phyloP scores from a whole-genome alignment of 2,888 invertebrate genomes.

The Anaspis maculata region DNA sequence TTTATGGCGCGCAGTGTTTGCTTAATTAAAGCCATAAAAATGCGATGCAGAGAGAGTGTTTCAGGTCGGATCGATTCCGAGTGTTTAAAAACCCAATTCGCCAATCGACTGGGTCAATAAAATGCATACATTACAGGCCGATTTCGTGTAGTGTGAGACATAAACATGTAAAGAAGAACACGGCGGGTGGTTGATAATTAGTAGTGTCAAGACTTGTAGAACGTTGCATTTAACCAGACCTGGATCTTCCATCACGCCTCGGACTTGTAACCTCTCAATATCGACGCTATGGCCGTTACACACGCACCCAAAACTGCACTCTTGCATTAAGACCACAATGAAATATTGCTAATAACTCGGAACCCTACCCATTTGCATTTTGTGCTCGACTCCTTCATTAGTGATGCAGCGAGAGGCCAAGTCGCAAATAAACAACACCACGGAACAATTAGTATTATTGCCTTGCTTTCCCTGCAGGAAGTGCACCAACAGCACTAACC shows the following conservation, averaged over 20 bases:
- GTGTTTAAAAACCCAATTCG: too few species aligned
- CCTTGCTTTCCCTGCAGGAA: too few species aligned
- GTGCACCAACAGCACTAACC: too few species aligned
- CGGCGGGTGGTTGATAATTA: slow-evolving; percentile 15
- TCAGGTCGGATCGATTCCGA: too few species aligned
- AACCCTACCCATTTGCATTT: slow-evolving; percentile 1
- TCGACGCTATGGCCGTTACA: slow-evolving; percentile 8
- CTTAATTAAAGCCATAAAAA: too few species aligned
- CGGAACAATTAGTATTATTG: too few species aligned
- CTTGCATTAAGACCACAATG: not conserved
- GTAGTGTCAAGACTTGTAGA: slow-evolving; percentile 8
- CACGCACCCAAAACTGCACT: slow-evolving; percentile 11
- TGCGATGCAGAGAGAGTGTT: too few species aligned
- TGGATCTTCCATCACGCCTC: slow-evolving; percentile 11
- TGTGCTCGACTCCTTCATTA: not conserved
- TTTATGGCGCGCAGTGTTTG: too few species aligned
- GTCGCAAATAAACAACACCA: slow-evolving; percentile 1
- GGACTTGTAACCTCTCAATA: slow-evolving; percentile 16
- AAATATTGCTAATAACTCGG: not conserved
- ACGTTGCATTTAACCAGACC: slow-evolving; percentile 18
- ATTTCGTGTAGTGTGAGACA: slow-evolving; percentile 15
- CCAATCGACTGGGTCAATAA: too few species aligned
- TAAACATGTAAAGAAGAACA: slow-evolving; percentile 14
- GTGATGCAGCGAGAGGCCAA: not conserved
- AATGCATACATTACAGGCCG: slow-evolving; percentile 19